Evolutionary conservation across 2,888 invertebrate genomes (phyloP), one percentile per base, ranked within the genome.

Genomic region (Drosophila atripex): DNA sequence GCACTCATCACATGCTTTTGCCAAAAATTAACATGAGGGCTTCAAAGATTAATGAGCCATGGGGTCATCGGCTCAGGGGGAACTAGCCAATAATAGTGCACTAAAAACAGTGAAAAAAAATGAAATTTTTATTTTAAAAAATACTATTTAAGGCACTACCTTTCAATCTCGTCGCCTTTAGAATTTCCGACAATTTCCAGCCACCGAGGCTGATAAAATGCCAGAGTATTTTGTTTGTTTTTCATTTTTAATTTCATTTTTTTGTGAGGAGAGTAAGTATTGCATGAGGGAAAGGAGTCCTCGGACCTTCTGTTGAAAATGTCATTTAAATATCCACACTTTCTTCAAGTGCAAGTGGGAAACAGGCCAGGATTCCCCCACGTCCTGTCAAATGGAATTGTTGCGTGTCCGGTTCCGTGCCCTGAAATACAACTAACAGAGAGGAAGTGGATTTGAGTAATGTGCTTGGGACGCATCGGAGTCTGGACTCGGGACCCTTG

Each of bases 361-460:
- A 41, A 18, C 39, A 16, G 9, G 16, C 39, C 18, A 7, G 52
- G 25, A 57, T 43, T 59, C 43, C 45, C 54, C 54, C 46, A 55
- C 47, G 23, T 47, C 16, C 39, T 18, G 46, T n/a, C 47, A 65
- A 65, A 65, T 64, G 64, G 65, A 52, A 64, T 65, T 66, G 64
- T 60, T 65, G 65, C 66, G 65, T 65, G 65, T 23, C 65, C 16
- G 54, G 18, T 53, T 38, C 25, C 50, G 51, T 38, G 55, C 50
- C 39, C 25, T 28, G 70, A 51, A 70, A 57, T 57, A 70, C 46
- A 70, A 68, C 46, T 57, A n/a, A 18, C 21, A 11, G 21, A 11
- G 39, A n/a, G 35, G 35, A 35, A 35, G 35, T 35, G 35, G 35
- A 70, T 58, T 68, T 68, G 71, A 68, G 68, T 68, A 71, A 68